Evolutionary conservation across 2,797 vertebrate genomes (phyloP).

Genomic region (Coluber constrictor): DNA sequence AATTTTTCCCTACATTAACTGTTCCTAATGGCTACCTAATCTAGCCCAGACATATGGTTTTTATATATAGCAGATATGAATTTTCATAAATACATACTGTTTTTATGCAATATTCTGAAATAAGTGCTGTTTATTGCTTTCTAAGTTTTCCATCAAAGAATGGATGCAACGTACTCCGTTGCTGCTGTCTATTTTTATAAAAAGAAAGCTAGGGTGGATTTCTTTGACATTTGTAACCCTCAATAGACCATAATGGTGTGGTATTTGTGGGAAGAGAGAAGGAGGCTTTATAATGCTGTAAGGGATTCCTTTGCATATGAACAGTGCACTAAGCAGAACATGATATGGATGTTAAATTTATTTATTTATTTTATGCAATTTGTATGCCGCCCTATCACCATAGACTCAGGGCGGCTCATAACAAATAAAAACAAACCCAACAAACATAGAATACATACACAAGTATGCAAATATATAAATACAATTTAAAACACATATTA

Average conservation of each 20-base stretch:
- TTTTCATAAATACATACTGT: not conserved
- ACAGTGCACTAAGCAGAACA: not conserved
- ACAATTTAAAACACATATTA: no score
- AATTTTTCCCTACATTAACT: not conserved
- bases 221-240: not conserved
- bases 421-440: no score
- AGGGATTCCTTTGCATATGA: not conserved
- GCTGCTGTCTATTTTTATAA: not conserved
- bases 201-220: not conserved
- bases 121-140: not conserved
- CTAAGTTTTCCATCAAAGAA: not conserved
- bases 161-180: not conserved
- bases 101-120: not conserved
- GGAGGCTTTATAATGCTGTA: not conserved
- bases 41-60: not conserved
- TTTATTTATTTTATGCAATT: no score
- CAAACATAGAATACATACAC: no score
- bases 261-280: not conserved
- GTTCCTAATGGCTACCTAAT: not conserved
- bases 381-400: no score
- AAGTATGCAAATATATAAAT: no score
- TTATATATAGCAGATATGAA: not conserved
- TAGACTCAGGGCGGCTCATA: no score
- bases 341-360: not conserved
- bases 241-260: not conserved